phyloP scores from a whole-genome alignment of 2,113 vertebrate genomes.

The Trochalopteron elliotii region DNA sequence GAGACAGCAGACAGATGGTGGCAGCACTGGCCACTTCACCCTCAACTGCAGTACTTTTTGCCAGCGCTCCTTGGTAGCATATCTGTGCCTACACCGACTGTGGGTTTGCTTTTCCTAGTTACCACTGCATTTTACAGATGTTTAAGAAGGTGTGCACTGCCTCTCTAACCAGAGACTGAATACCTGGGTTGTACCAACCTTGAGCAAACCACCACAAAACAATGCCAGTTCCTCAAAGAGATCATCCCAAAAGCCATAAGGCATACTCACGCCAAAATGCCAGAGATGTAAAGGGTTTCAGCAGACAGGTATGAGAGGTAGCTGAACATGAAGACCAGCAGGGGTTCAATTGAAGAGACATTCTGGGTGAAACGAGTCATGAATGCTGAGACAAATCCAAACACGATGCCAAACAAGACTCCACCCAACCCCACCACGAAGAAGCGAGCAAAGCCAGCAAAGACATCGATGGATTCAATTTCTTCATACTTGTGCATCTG shows the following conservation, averaged over 20 bases:
- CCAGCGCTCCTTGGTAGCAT: background rate
- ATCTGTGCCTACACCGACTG: background rate
- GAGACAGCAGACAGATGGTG: background rate
- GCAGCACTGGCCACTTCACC: background rate
- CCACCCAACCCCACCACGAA: constrained; percentile 90
- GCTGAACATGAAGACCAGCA: constrained; percentile 97
- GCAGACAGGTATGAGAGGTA: constrained; percentile 93
- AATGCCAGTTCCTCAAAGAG: background rate
- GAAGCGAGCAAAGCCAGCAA: constrained; percentile 88
- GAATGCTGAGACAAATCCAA: constrained; percentile 89
- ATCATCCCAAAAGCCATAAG: accelerated
- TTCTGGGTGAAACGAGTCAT: constrained; percentile 93
- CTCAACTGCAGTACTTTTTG: background rate
- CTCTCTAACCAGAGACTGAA: background rate
- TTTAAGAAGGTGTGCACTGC: background rate
- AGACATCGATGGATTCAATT: constrained; percentile 83
- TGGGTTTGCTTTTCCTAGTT: background rate
- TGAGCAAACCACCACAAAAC: background rate
- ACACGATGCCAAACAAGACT: constrained; percentile 84
- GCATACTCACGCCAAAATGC: constrained; percentile 94
- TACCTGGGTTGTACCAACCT: background rate
- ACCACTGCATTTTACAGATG: background rate
- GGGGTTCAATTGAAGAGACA: constrained; percentile 88
- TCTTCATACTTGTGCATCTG: constrained; percentile 83
- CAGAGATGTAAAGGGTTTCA: constrained; percentile 90